Evolutionary conservation across 2,888 invertebrate species (phyloP), one percentile per base, ranked within the genome.

Genomic region (Phlogophora meticulosa): DNA sequence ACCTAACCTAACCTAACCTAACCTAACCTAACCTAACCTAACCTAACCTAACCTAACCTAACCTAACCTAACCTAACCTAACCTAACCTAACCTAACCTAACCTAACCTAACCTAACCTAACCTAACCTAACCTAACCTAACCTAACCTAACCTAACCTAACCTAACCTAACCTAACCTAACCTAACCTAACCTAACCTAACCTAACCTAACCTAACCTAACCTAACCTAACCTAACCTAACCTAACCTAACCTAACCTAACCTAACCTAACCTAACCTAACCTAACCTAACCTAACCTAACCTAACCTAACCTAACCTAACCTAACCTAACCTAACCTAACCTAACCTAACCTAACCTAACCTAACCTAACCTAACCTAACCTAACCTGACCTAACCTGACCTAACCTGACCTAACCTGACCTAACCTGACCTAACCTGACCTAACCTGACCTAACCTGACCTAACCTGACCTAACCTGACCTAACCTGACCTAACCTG

Each of bases 251-350:
- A 56, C 56, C 56, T 56, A 56, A 56, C 56, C 56, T 56, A 55
- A 55, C 55, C 55, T 55, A 55, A 55, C 55, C 55, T 55, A 55
- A 55, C 55, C 55, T 55, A 55, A 55, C 55, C 55, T 42, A 55
- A 43, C 58, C 48, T 40, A 58, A 58, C 48, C 48, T 49, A 48
- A 48, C 48, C 48, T 49, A 48, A 48, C 58, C 58, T 49, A 58
- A 58, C 58, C 58, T 49, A 48, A 58, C 58, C 59, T 51, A 59
- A 59, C 49, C 59, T 51, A 59, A 59, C 59, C 59, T 51, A 59
- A 59, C 59, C 59, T 51, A 59, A 59, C 49, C 49, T 59, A 58
- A 58, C 49, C 48, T 59, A 59, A 59, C 49, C 49, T 49, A 49
- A 49, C 49, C 49, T 49, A 59, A 49, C 48, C 48, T 48, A 58